These are phyloP conservation scores for Nemotelus pantherinus DNA, from an alignment of 2,888 invertebrate species.

Conservation along the genomic window DNA sequence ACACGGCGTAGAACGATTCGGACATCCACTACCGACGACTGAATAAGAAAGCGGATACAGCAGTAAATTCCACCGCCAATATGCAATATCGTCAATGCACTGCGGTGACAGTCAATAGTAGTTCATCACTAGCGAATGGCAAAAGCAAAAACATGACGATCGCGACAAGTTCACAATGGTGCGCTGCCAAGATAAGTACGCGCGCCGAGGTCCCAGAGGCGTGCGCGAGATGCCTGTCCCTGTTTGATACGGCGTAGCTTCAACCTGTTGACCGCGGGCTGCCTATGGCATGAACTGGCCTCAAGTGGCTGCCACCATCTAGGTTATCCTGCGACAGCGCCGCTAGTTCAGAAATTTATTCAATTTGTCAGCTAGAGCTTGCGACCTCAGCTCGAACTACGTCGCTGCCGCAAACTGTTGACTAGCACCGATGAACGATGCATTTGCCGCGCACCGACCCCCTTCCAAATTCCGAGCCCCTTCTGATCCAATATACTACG, in stretches of 20 bases:
- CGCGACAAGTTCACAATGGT: slow-evolving; percentile 13
- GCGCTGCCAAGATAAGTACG: not conserved
- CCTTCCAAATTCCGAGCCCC: not conserved
- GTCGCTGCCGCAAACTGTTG: not conserved
- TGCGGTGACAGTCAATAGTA: slow-evolving; percentile 20
- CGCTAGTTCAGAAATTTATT: too few species aligned
- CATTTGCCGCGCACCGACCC: not conserved
- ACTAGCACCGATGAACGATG: not conserved
- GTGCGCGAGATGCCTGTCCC: not conserved
- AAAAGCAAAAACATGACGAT: slow-evolving; percentile 20
- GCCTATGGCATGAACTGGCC: not conserved
- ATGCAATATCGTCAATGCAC: slow-evolving; percentile 4
- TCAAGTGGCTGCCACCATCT: too few species aligned
- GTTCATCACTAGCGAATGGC: slow-evolving; percentile 6
- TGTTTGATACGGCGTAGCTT: not conserved
- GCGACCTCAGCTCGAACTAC: not conserved
- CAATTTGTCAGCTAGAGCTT: not conserved
- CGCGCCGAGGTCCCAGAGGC: slow-evolving; percentile 24
- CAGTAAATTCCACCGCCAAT: slow-evolving; percentile 5
- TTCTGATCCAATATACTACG: too few species aligned
- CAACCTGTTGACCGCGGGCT: not conserved
- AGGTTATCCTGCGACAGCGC: too few species aligned
- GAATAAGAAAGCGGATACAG: slow-evolving; percentile 16
- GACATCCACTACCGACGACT: too few species aligned
- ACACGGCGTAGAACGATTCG: not conserved